Conservation (phyloP, 2,113 vertebrate genomes). For the Podarcis raffonei region DNA sequence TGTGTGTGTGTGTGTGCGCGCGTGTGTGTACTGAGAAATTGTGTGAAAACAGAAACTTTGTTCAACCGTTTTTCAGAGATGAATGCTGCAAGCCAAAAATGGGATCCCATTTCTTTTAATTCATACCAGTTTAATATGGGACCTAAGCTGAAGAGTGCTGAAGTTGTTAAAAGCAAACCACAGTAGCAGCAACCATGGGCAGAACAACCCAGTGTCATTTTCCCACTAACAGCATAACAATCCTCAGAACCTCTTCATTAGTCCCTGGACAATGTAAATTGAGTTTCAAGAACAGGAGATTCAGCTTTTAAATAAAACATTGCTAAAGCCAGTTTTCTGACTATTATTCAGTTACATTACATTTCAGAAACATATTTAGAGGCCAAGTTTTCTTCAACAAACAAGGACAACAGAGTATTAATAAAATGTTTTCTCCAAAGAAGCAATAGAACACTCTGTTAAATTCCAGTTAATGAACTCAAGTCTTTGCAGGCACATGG, state of each 20-base stretch:
- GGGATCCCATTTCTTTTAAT: neutral
- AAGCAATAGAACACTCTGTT: neutral
- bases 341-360: neutral
- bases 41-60: neutral
- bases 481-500: neutral
- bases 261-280: neutral
- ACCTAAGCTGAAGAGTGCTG: neutral
- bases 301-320: neutral
- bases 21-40: neutral
- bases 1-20: too few relatives aligned
- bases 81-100: neutral
- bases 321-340: neutral
- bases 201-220: neutral
- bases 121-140: neutral
- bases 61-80: neutral
- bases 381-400: neutral
- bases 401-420: neutral
- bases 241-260: neutral
- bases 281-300: neutral
- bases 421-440: neutral
- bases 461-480: neutral
- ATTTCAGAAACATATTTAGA: neutral
- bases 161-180: neutral
- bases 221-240: neutral
- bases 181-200: neutral